phyloP scores from a whole-genome alignment of 2,888 invertebrate species.

The Megamerina dolium region DNA sequence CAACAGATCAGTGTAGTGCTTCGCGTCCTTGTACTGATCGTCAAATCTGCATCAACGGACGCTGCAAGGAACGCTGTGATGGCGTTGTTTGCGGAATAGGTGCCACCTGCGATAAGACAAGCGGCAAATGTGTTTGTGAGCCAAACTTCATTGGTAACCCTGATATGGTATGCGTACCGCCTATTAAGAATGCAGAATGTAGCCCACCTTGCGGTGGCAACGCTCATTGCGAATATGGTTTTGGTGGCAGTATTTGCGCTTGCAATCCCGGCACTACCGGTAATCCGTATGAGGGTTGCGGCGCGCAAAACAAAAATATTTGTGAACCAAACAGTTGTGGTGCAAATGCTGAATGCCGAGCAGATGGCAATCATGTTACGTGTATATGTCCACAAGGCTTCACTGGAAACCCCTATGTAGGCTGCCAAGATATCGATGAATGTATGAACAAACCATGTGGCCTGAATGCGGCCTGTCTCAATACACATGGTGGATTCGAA shows the following conservation, averaged over 20 bases:
- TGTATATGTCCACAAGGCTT: constrained; percentile 80
- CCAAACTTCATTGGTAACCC: constrained; percentile 85
- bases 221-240: constrained; percentile 81
- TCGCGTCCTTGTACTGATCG: constrained; percentile 71
- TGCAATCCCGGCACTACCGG: constrained; percentile 80
- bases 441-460: constrained; percentile 75
- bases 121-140: constrained; percentile 80
- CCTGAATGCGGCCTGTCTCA: constrained; percentile 81
- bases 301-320: constrained; percentile 62
- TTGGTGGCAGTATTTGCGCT: constrained; percentile 65
- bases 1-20: constrained; percentile 73
- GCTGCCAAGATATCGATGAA: constrained; percentile 79
- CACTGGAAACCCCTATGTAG: constrained; percentile 80
- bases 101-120: constrained; percentile 73
- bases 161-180: constrained; percentile 83
- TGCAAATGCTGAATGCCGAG: constrained; percentile 70
- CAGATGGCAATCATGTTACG: constrained; percentile 66
- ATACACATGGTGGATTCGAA: constrained; percentile 81
- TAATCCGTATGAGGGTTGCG: constrained; percentile 81
- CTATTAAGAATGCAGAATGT: constrained; percentile 71
- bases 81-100: constrained; percentile 83
- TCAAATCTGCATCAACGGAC: constrained; percentile 76
- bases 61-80: constrained; percentile 84
- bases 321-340: constrained; percentile 73
- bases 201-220: constrained; percentile 74